Evolutionary conservation across 2,888 invertebrate species (phyloP), one percentile per base, ranked within the genome.

Genomic region (Oeneis ivallda): DNA sequence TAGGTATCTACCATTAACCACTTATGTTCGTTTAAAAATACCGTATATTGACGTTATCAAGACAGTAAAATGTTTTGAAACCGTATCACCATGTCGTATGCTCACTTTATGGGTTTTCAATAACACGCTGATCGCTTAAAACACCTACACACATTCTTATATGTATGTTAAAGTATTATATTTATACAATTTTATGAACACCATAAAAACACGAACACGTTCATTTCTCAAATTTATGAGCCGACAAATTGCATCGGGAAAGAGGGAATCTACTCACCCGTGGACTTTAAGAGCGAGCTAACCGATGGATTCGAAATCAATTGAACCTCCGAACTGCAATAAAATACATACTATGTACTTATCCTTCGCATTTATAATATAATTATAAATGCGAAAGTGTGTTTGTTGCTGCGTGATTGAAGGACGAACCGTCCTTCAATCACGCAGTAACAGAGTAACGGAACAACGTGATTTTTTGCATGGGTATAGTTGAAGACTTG

Each of bases 171-270:
- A 5, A n/a, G 11, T 4, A 1, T 13, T 13, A 7, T 45, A 60
- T 43, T 49, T 49, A 17, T 58, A 47, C 19, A 60, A 17, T 43
- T 61, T 65, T 45, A 61, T 59, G 47, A 34, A 63, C 53, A 60
- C 52, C 37, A 50, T 41, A 54, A 64, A 68, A 60, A 17, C 49
- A 43, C 17, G 50, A 60, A 17, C 49, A 43, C 17, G 50, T 41
- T 41, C 57, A 47, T 49, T 39, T 63, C 41, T 62, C 61, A 60
- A 61, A 60, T 63, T 57, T 66, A 63, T 58, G 34, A 60, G 15
- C 62, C 65, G 65, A 62, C 56, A 64, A 60, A 65, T 65, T 62
- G 65, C 52, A 58, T 58, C 50, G 50, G 45, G n/a, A 32, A 53
- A 53, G 39, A 37, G 37, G 43, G 45, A 50, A 52, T 53, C 61